Base-by-base conservation (phyloP, 2,888 invertebrate genomes). In the Folsomia manolachei region DNA sequence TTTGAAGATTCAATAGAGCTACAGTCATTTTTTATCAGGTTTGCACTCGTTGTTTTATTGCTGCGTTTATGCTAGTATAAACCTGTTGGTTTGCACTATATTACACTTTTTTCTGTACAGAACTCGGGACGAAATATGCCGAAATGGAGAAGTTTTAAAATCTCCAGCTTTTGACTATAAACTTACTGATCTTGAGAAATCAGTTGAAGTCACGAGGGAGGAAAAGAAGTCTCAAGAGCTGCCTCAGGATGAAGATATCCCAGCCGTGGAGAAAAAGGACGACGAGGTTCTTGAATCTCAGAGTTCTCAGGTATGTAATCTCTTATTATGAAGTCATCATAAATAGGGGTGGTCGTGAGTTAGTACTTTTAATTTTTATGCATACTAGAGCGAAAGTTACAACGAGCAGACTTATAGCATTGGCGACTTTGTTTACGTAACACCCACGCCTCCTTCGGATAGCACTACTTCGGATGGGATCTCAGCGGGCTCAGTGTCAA, bases 1-100 rank as follows among this genome's bases (percentile, higher is more conserved):
- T 98, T 97, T 85, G 96, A 97, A 83, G 98, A 99, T 84, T 91
- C 97, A 0, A 89, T 95, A 27, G 96, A 97, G 82, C 87, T 99
- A 67, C 97, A 98, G 84, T 88, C 90, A 14, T 95, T 90, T 85
- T 98, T 94, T 84, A 91, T 98, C 61, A 89, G 63, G 67, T 70
- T 65, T 23, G 62, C 61, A 14, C 56, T 53, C 11, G 2, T 64
- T 26, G 51, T 65, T 21, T 9, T 39, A 39, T 39, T 39, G 14
- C 14, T 39, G 4, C 4, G 39, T 39, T 61, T 64, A n/a, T 24
- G 26, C 25, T 23, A 52, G 70, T 53, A 56, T 56, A 39, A 62
- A 61, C 1, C 39, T 1, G 56, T 25, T 63, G 2, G n/a, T 53
- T 62, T 66, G 27, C 56, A 64, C 63, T 24, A 39, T 63, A 53